Percentiles rank a stretch among this genome's conserved stretches.
These are phyloP conservation scores for Drosophila robusta DNA, from an alignment of 2,888 invertebrate genomes.

Conservation along the genomic window DNA sequence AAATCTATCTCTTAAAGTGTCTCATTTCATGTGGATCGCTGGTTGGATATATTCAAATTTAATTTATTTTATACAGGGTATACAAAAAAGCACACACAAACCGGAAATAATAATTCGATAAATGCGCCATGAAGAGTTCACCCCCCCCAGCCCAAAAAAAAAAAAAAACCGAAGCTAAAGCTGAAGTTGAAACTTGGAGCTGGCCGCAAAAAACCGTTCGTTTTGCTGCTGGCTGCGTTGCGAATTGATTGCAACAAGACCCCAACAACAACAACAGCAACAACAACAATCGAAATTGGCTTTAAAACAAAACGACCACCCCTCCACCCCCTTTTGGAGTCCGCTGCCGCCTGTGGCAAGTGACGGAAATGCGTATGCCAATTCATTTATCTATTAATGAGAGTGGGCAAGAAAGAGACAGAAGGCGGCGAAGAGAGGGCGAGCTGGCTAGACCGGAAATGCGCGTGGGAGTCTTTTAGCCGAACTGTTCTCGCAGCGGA, in stretches of 20 bases:
- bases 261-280: conserved; percentile 15
- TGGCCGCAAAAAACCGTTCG: conserved; percentile 47
- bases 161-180: conserved; percentile 11
- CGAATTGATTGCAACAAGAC: conserved; percentile 64
- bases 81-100: conserved; percentile 38
- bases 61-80: background rate
- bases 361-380: conserved; percentile 73
- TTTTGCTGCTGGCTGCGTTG: conserved; percentile 56
- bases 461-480: conserved; percentile 66
- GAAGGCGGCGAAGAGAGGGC: conserved; percentile 1
- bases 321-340: conserved; percentile 9
- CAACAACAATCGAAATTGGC: conserved; percentile 52
- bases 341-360: conserved; percentile 8
- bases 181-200: background rate
- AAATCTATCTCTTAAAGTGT: no score
- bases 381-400: conserved; percentile 73
- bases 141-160: conserved; percentile 15
- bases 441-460: conserved; percentile 56
- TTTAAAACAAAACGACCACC: conserved; percentile 44
- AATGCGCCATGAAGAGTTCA: conserved; percentile 70
- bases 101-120: conserved; percentile 83
- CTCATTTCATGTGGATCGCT: no score
- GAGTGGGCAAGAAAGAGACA: background rate
- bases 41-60: no score
- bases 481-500: conserved; percentile 37